Conservation (phyloP, 2,888 invertebrate genomes). For the Limnephilus lunatus region DNA sequence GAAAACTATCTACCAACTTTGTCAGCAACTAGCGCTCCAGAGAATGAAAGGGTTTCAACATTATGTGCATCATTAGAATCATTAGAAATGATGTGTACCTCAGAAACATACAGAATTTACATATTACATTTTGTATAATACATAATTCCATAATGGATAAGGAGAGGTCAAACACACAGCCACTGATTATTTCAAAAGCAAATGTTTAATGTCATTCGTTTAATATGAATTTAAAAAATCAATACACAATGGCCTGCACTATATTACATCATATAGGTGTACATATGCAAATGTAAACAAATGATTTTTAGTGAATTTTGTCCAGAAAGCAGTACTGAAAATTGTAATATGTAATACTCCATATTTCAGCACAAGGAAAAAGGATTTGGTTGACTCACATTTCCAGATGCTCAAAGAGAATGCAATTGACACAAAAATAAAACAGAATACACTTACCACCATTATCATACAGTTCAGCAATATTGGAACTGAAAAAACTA, state of each 20-base stretch:
- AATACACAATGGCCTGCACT: background rate
- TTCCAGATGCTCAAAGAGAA: background rate
- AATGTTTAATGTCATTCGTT: background rate
- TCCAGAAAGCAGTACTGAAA: background rate
- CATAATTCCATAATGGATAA: background rate
- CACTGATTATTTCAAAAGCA: background rate
- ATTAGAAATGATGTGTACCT: background rate
- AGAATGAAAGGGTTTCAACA: no score
- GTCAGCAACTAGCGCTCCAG: no score
- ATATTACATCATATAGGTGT: background rate
- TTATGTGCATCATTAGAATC: background rate
- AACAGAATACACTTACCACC: conserved; percentile 84
- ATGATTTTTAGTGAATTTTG: background rate
- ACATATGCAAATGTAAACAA: background rate
- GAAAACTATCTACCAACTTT: no score
- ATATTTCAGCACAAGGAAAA: background rate
- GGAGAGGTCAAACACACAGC: background rate
- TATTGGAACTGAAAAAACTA: conserved; percentile 95
- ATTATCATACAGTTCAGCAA: conserved; percentile 94
- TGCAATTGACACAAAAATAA: background rate
- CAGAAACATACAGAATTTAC: background rate
- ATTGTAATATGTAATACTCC: background rate
- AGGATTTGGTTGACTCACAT: background rate
- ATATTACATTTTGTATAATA: background rate
- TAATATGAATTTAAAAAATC: background rate